phyloP scores from a whole-genome alignment of 2,888 invertebrate genomes.

The Pristionchus fissidentatus region DNA sequence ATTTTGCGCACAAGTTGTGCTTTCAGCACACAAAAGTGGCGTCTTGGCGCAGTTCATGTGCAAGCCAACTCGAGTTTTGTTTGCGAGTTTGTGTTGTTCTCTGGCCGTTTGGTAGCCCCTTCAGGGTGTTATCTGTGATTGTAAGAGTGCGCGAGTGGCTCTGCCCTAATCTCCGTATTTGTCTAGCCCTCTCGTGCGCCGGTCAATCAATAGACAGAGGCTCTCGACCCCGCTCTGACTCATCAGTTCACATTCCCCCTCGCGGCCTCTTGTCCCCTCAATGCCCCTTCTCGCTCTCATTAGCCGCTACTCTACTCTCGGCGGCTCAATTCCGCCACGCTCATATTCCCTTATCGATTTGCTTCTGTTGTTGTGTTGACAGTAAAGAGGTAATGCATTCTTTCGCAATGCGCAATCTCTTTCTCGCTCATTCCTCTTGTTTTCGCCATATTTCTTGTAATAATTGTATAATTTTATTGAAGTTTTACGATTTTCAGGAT shows the following conservation, averaged over 20 bases:
- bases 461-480: neutral
- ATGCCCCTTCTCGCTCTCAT: no score
- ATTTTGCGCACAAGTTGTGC: no score
- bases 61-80: neutral
- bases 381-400: neutral
- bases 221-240: slow-evolving; percentile 34
- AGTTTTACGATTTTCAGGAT: neutral
- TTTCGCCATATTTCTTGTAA: neutral
- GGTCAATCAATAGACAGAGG: slow-evolving; percentile 38
- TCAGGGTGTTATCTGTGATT: slow-evolving; percentile 31
- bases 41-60: neutral
- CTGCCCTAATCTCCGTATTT: slow-evolving; percentile 19
- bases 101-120: slow-evolving; percentile 8
- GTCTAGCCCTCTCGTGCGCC: slow-evolving; percentile 15
- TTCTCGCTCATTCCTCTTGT: neutral
- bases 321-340: neutral
- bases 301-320: slow-evolving; percentile 23
- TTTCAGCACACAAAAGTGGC: no score
- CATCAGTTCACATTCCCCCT: slow-evolving; percentile 39
- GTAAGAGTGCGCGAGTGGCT: slow-evolving; percentile 35
- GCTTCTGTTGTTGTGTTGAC: neutral
- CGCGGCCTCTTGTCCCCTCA: slow-evolving; percentile 23
- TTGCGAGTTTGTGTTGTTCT: no score
- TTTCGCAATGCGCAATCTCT: slow-evolving; percentile 15
- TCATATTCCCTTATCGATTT: neutral